phyloP scores from a whole-genome alignment of 2,797 vertebrate genomes.

The Anas acuta region DNA sequence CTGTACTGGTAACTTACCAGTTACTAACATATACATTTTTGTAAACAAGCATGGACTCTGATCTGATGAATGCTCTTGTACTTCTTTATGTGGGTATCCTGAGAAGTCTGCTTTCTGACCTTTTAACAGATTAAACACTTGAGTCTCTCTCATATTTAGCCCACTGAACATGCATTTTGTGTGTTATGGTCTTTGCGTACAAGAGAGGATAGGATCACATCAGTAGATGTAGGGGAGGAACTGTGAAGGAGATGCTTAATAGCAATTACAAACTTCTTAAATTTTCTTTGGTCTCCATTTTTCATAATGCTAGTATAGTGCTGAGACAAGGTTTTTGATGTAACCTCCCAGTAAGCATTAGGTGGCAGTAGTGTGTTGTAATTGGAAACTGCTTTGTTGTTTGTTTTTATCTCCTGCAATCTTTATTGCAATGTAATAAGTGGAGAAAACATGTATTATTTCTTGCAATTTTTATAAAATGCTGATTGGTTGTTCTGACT shows the following conservation, averaged over 20 bases:
- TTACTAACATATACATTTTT: neutral
- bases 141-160: neutral
- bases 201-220: neutral
- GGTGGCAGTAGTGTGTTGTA: slow-evolving; percentile 90
- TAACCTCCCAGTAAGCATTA: slow-evolving; percentile 78
- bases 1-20: neutral
- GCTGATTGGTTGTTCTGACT: neutral
- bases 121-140: neutral
- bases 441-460: slow-evolving; percentile 12
- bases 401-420: neutral
- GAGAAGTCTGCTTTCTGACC: neutral
- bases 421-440: slow-evolving; percentile 3
- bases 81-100: neutral
- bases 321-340: neutral
- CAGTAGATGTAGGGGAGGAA: neutral
- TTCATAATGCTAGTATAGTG: neutral
- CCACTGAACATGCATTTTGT: neutral
- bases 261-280: neutral
- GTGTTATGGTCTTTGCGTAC: neutral
- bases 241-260: neutral
- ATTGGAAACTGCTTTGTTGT: slow-evolving; percentile 69
- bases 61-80: neutral
- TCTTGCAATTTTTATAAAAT: neutral
- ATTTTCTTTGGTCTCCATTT: neutral
- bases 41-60: neutral